Evolutionary conservation across 2,113 vertebrate species (phyloP).

Genomic region (Rhabdornis inornatus): DNA sequence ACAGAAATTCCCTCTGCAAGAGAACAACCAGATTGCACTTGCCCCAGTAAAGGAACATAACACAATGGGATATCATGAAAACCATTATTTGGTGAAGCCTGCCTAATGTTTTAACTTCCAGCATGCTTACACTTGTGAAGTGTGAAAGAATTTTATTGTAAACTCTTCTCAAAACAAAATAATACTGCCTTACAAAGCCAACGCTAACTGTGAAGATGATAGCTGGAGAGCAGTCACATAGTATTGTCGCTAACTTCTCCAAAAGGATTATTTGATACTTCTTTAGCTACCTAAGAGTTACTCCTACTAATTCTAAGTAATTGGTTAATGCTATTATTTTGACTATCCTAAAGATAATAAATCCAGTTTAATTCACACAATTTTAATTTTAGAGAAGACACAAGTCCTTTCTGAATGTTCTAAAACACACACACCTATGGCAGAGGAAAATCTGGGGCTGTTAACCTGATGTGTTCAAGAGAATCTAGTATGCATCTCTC

Average conservation of each 20-base stretch:
- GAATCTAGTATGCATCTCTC: not conserved
- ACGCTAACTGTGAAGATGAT: not conserved
- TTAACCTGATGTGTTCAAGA: not conserved
- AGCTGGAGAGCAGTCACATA: rapidly evolving
- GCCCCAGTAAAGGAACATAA: not conserved
- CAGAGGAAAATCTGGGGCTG: not conserved
- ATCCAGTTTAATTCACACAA: not conserved
- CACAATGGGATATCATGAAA: not conserved
- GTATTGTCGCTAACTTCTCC: not conserved
- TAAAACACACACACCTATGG: not conserved
- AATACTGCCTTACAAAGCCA: not conserved
- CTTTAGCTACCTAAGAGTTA: not conserved
- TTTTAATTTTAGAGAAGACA: not conserved
- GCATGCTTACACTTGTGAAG: not conserved
- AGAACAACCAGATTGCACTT: not conserved
- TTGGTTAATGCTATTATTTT: not conserved
- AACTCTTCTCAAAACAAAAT: not conserved
- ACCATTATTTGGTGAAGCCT: not conserved
- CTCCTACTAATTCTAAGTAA: not conserved
- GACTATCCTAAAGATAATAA: not conserved
- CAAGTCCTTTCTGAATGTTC: not conserved
- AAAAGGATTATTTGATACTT: not conserved
- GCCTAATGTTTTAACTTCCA: not conserved
- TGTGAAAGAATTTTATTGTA: rapidly evolving
- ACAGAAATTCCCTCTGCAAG: not conserved